A percentile compares a stretch with the other conserved stretches of the same genome.
These are phyloP conservation scores for Pachymerium ferrugineum DNA, from an alignment of 2,888 invertebrate species.

Conservation along the genomic window DNA sequence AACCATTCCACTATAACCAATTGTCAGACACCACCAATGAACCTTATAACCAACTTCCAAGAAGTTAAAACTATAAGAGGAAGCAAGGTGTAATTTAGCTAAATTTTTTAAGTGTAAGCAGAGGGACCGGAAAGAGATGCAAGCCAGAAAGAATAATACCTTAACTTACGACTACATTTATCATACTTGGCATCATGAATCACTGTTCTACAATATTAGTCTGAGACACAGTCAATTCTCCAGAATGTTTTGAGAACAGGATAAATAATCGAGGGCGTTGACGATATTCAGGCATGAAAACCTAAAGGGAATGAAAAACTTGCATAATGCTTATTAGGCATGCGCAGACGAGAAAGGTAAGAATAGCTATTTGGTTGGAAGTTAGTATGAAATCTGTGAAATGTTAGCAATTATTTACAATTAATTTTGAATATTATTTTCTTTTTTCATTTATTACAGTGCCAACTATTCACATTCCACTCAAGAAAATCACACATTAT, in stretches of 20 bases:
- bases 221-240: slow-evolving; percentile 15
- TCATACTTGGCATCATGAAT: not conserved
- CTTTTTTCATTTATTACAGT: not conserved
- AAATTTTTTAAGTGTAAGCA: not conserved
- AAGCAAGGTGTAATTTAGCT: too few species aligned
- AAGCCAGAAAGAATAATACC: not conserved
- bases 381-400: not conserved
- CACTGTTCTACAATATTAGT: slow-evolving; percentile 16
- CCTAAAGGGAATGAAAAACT: slow-evolving; percentile 18
- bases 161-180: not conserved
- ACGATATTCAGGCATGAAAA: slow-evolving; percentile 18
- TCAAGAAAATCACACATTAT: not conserved
- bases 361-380: not conserved
- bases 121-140: not conserved
- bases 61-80: too few species aligned
- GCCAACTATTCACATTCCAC: not conserved
- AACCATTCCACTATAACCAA: too few species aligned
- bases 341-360: too few species aligned
- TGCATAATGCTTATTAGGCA: not conserved
- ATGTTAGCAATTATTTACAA: not conserved
- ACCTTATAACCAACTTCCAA: too few species aligned
- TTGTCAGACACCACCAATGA: too few species aligned
- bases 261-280: slow-evolving; percentile 24
- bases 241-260: slow-evolving; percentile 28
- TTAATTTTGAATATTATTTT: too few species aligned